Base-by-base conservation (phyloP, 2,888 invertebrate genomes). In the Sisyra nigra region DNA sequence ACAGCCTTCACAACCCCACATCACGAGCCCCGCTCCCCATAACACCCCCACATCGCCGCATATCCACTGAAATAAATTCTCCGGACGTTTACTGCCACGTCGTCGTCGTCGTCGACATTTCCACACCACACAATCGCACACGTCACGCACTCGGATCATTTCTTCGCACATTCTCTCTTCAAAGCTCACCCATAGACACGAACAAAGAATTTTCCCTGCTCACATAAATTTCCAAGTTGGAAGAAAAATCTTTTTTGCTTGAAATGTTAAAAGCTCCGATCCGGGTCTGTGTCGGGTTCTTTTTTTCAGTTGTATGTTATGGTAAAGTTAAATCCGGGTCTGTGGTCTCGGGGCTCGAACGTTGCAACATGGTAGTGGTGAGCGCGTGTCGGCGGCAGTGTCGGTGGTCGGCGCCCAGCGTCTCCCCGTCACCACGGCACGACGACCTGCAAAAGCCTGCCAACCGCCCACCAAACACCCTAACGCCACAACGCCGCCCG, bases 351-450 rank as follows among this genome's bases (percentile, higher is more conserved):
- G 35, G 14, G n/a, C 18, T 29, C 15, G 17, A 18, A 17, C 36
- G 41, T 18, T 19, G 19, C 39, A 10, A 33, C 29, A 13, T 7
- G 18, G 45, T 35, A 45, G 46, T 49, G 48, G n/a, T 37, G 45
- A 39, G 30, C 17, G 46, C 44, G 47, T 45, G 40, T 36, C 46
- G 44, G 39, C 32, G 44, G 44, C 40, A 47, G 34, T 36, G 50
- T 48, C 48, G 50, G 50, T 45, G 51, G 51, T 44, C 42, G 49
- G 50, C 36, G 41, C 40, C 30, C 38, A 38, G 33, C 29, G 35
- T 37, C 37, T 11, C 18, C 14, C n/a, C 11, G 18, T 18, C 18
- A 15, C 19, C 14, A 18, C 18, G 10, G 17, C 10, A 17, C 9
- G 11, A n/a, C 37, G 24, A 24, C 24, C 24, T 24, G 24, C 24